Conservation (phyloP, 2,888 invertebrate species). For the Cantharis rustica region DNA sequence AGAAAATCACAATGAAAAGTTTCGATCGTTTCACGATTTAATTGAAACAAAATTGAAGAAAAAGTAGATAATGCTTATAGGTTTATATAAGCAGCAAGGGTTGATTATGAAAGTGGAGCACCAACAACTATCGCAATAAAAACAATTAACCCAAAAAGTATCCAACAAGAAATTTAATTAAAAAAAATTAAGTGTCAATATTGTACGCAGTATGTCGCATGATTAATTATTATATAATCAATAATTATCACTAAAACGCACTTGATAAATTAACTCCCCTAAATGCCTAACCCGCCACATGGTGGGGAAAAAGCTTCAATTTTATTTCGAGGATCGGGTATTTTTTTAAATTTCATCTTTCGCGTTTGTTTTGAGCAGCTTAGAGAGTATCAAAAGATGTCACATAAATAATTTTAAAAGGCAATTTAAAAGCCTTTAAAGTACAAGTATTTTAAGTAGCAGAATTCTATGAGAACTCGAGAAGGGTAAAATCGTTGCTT, state of each 20-base stretch:
- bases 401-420: slow-evolving; percentile 26
- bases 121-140: background rate
- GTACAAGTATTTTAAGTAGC: slow-evolving; percentile 11
- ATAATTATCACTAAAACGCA: background rate
- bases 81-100: background rate
- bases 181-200: background rate
- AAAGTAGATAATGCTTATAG: background rate
- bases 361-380: slow-evolving; percentile 1
- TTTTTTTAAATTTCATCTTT: background rate
- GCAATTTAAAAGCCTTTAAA: slow-evolving; percentile 17
- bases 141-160: background rate
- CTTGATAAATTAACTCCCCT: background rate
- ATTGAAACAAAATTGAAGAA: background rate
- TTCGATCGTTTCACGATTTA: background rate
- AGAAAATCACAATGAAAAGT: background rate
- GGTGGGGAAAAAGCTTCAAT: background rate
- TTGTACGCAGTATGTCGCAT: background rate
- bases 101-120: background rate
- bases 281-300: background rate
- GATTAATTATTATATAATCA: background rate
- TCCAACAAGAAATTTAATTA: background rate
- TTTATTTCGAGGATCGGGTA: background rate
- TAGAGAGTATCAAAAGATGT: slow-evolving; percentile 11
- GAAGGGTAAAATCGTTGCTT: background rate
- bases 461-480: slow-evolving; percentile 16